Percentiles rank a stretch among this genome's conserved stretches.
These are phyloP conservation scores for Nesidiocoris tenuis DNA, from an alignment of 2,888 invertebrate genomes.

Conservation along the genomic window DNA sequence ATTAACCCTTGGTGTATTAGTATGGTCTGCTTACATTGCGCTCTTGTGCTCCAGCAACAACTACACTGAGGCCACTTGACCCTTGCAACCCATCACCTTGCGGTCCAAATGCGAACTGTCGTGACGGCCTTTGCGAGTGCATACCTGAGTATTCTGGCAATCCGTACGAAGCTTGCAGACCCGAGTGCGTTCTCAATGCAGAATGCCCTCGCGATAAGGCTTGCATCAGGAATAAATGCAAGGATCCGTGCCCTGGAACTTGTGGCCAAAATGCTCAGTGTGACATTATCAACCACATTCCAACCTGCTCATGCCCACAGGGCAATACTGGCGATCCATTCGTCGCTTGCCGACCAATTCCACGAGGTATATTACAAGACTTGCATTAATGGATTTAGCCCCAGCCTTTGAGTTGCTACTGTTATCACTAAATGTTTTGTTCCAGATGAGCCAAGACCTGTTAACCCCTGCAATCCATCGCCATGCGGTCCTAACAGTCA, in stretches of 20 bases:
- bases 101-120: slow-evolving; percentile 79
- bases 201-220: slow-evolving; percentile 76
- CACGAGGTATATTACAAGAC: slow-evolving; percentile 61
- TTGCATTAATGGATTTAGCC: background rate
- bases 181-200: slow-evolving; percentile 82
- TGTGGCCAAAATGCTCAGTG: slow-evolving; percentile 74
- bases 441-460: slow-evolving; percentile 44
- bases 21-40: background rate
- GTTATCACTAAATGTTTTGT: background rate
- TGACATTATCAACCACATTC: slow-evolving; percentile 61
- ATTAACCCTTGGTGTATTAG: background rate
- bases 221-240: slow-evolving; percentile 72
- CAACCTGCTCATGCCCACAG: slow-evolving; percentile 61
- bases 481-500: slow-evolving; percentile 79
- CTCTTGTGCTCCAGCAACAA: slow-evolving; percentile 52
- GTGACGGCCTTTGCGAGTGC: slow-evolving; percentile 72
- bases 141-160: slow-evolving; percentile 79
- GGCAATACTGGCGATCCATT: slow-evolving; percentile 63
- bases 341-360: slow-evolving; percentile 56
- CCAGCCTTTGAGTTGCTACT: background rate
- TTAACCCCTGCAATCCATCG: slow-evolving; percentile 71
- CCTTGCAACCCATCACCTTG: slow-evolving; percentile 87
- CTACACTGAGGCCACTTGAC: slow-evolving; percentile 54
- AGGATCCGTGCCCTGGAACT: slow-evolving; percentile 75
- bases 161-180: slow-evolving; percentile 77